Conservation (phyloP, 1,140 invertebrate species). For the Octopus bimaculoides region DNA sequence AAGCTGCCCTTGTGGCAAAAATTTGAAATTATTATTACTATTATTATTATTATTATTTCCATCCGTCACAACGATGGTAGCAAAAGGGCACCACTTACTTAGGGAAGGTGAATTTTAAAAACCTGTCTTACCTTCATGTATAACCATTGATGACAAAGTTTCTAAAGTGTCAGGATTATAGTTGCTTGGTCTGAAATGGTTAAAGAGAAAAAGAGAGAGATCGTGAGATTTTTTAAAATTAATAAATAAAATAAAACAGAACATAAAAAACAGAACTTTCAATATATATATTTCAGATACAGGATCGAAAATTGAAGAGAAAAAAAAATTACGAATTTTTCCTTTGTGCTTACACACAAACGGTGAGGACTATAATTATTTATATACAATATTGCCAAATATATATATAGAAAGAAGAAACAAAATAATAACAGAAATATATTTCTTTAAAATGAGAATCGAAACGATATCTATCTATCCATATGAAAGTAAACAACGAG, state of each 20-base stretch:
- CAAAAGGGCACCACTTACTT: too few relatives aligned
- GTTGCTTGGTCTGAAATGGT: conserved; percentile 47
- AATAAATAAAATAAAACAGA: background rate
- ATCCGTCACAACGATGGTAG: too few relatives aligned
- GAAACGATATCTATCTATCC: background rate
- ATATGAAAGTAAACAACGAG: too few relatives aligned
- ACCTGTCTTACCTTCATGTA: conserved; percentile 60
- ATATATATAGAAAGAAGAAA: background rate
- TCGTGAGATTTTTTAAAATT: background rate
- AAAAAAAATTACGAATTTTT: background rate
- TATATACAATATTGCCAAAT: background rate
- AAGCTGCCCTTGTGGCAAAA: too few relatives aligned
- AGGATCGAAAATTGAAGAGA: background rate
- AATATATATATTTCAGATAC: background rate
- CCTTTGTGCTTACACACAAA: background rate
- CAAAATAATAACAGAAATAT: background rate
- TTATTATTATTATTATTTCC: too few relatives aligned
- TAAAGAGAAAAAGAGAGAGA: conserved; percentile 5
- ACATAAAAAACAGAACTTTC: background rate
- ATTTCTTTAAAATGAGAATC: background rate
- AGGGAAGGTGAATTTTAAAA: background rate
- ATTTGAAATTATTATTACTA: too few relatives aligned
- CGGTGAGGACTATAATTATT: background rate
- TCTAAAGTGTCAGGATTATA: conserved; percentile 52
- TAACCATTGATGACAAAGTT: conserved; percentile 53